Percentiles rank a stretch among this genome's conserved stretches.
Evolutionary conservation across 2,797 vertebrate genomes (phyloP).

Genomic region (Coilia nasus): DNA sequence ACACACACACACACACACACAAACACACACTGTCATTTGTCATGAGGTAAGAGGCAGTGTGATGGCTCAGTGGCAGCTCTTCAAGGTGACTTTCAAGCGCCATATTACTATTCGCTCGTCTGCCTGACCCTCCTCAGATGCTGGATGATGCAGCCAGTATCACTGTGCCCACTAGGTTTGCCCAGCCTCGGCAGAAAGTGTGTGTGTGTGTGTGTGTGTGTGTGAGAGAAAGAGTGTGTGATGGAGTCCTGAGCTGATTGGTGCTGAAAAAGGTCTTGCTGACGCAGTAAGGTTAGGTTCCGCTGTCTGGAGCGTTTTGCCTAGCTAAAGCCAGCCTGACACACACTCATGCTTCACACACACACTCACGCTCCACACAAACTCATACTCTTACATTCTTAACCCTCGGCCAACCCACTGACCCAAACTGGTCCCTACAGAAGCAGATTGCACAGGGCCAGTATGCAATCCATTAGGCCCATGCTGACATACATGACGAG

Average conservation of each 20-base stretch:
- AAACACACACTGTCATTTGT: slow-evolving; percentile 42
- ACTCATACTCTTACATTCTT: too few relatives aligned
- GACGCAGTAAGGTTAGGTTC: slow-evolving; percentile 39
- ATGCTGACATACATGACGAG: too few relatives aligned
- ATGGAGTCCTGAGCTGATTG: slow-evolving; percentile 57
- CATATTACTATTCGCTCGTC: slow-evolving; percentile 3
- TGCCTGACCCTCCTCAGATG: too few relatives aligned
- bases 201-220: background rate
- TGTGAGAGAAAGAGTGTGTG: slow-evolving; percentile 43
- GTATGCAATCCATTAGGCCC: too few relatives aligned
- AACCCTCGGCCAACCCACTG: too few relatives aligned
- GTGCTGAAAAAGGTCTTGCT: slow-evolving; percentile 43
- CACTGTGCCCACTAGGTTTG: too few relatives aligned
- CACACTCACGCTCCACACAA: background rate
- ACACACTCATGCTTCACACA: background rate
- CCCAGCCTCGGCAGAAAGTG: background rate
- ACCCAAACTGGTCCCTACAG: too few relatives aligned
- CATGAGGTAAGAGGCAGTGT: background rate
- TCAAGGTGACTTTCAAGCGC: slow-evolving; percentile 76
- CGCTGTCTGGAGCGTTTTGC: slow-evolving; percentile 66
- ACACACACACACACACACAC: too few relatives aligned
- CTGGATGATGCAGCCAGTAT: too few relatives aligned
- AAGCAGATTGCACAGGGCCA: too few relatives aligned
- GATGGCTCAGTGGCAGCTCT: slow-evolving; percentile 24
- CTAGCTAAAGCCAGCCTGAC: slow-evolving; percentile 48